Conservation (phyloP, 2,888 invertebrate species). For the Caenorhabditis sulstoni region DNA sequence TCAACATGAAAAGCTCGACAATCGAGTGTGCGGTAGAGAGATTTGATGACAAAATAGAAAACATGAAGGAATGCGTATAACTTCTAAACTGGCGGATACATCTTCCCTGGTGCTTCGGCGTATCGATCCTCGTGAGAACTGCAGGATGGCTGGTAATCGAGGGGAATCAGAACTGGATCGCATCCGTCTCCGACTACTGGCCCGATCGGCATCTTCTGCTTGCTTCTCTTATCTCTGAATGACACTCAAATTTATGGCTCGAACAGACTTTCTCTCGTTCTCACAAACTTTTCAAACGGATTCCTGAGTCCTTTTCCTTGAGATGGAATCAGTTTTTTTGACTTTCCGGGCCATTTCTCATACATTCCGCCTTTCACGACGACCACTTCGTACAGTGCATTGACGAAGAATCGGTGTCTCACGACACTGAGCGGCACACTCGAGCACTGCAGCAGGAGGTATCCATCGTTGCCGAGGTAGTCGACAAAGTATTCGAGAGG, state of each 20-base stretch:
- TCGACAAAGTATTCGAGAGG: conserved; percentile 41
- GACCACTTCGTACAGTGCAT: conserved; percentile 14
- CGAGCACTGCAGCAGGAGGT: conserved; percentile 37
- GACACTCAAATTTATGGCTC: background rate
- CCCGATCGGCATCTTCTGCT: background rate
- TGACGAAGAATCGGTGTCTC: conserved; percentile 3
- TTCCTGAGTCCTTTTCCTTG: background rate
- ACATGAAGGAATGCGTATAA: conserved; percentile 4
- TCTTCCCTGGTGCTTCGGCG: conserved; percentile 12
- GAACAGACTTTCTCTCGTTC: background rate
- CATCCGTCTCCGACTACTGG: background rate
- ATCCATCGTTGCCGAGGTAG: conserved; percentile 55
- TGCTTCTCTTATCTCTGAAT: background rate
- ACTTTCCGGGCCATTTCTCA: background rate
- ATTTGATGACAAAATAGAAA: background rate
- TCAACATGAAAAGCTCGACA: too few species aligned
- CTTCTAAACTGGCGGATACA: background rate
- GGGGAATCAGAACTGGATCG: background rate
- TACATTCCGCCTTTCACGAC: background rate
- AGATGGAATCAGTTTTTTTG: background rate
- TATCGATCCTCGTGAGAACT: conserved; percentile 24
- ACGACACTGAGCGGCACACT: conserved; percentile 42
- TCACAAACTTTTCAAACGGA: background rate
- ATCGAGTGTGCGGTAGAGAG: too few species aligned
- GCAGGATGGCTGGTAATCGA: conserved; percentile 31